A percentile compares a stretch with the other conserved stretches of the same genome.
phyloP scores from a whole-genome alignment of 2,888 invertebrate genomes.

The Orthosia cruda region DNA sequence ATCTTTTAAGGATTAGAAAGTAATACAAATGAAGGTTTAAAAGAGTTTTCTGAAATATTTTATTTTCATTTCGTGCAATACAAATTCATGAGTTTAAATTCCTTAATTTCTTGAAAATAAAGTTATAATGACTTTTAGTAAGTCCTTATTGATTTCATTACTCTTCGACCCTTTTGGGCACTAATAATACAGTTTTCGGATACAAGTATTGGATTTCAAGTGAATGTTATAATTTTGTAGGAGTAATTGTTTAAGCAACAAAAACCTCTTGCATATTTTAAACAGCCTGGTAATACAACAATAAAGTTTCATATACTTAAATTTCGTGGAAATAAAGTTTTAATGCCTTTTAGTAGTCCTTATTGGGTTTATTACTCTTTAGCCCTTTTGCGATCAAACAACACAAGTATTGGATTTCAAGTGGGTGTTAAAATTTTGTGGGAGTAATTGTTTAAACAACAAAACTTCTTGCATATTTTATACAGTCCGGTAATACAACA shows the following conservation, averaged over 20 bases:
- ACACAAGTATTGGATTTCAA: background rate
- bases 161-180: background rate
- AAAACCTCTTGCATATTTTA: background rate
- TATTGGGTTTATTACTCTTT: slow-evolving; percentile 15
- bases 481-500: background rate
- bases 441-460: background rate
- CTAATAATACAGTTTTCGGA: background rate
- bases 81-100: slow-evolving; percentile 31
- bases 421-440: background rate
- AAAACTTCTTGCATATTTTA: background rate
- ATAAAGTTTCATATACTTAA: slow-evolving; percentile 5
- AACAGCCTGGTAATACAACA: too few relatives aligned
- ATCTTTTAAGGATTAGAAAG: slow-evolving; percentile 56
- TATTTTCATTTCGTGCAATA: slow-evolving; percentile 11
- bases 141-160: slow-evolving; percentile 12
- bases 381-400: background rate
- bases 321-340: slow-evolving; percentile 28
- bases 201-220: background rate
- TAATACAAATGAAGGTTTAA: slow-evolving; percentile 45
- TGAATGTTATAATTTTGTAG: background rate
- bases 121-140: slow-evolving; percentile 5
- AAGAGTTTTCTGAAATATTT: slow-evolving; percentile 22
- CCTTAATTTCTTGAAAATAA: slow-evolving; percentile 16
- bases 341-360: background rate
- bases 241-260: background rate